Evolutionary conservation across 2,888 invertebrate species (phyloP).

Genomic region (Spisula subtruncata): DNA sequence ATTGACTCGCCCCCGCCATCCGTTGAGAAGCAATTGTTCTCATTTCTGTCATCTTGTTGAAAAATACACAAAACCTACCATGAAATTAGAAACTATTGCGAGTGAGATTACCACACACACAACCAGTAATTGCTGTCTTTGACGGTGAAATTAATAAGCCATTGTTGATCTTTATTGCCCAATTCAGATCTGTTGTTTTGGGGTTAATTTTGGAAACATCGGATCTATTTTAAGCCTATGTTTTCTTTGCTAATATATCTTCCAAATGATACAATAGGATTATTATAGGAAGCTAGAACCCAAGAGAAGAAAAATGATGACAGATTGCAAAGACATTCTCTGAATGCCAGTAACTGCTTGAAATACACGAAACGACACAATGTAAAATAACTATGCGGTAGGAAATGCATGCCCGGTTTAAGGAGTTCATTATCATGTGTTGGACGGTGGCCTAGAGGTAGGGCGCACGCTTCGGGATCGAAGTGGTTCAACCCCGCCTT

Average conservation of each 20-base stretch:
- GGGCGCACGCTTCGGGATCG: too few species aligned
- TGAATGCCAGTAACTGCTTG: background rate
- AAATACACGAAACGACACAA: background rate
- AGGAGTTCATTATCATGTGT: too few species aligned
- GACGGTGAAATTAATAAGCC: background rate
- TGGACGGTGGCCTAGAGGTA: too few species aligned
- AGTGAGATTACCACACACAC: background rate
- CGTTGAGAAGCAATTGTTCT: background rate
- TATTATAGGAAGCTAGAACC: background rate
- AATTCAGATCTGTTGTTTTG: background rate
- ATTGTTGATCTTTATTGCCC: background rate
- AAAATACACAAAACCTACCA: slow-evolving; percentile 3
- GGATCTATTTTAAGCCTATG: background rate
- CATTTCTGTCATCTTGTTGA: background rate
- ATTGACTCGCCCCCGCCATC: slow-evolving; percentile 18
- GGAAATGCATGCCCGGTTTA: too few species aligned
- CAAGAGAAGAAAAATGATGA: background rate
- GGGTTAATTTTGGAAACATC: slow-evolving; percentile 8
- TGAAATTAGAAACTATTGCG: slow-evolving; percentile 1
- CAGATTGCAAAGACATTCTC: background rate
- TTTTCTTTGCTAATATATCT: background rate
- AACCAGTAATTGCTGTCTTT: background rate
- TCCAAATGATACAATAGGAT: slow-evolving; percentile 18
- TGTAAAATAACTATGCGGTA: too few species aligned
- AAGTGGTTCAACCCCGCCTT: too few species aligned